A percentile compares a stretch with the other conserved stretches of the same genome.
Conservation (phyloP, 1,140 invertebrate genomes). For the Tribolium castaneum region DNA sequence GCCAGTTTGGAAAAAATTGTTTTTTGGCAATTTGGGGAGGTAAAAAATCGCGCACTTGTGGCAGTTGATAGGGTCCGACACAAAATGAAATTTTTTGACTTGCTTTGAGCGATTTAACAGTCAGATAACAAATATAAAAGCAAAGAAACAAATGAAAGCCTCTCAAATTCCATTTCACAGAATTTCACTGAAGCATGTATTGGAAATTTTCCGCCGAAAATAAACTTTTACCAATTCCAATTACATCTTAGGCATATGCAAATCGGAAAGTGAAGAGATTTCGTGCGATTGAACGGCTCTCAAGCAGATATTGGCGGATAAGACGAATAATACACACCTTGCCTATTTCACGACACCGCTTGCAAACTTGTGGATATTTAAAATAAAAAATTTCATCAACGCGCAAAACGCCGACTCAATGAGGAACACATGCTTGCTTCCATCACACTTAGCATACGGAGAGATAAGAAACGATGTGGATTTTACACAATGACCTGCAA, state of each 20-base stretch:
- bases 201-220: conserved; percentile 31
- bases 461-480: conserved; percentile 26
- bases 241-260: conserved; percentile 29
- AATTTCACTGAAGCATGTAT: conserved; percentile 14
- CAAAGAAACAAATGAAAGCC: conserved; percentile 24
- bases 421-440: neutral
- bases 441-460: conserved; percentile 14
- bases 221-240: conserved; percentile 42
- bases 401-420: neutral
- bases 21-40: neutral
- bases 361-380: conserved; percentile 7
- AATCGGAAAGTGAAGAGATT: conserved; percentile 31
- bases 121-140: conserved; percentile 21
- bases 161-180: conserved; percentile 19
- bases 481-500: conserved; percentile 23
- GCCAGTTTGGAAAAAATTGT: neutral
- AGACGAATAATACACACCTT: conserved; percentile 17
- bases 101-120: conserved; percentile 30
- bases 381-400: conserved; percentile 1
- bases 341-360: neutral
- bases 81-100: conserved; percentile 3
- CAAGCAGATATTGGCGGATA: conserved; percentile 7
- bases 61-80: neutral
- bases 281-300: neutral
- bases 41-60: conserved; percentile 5